Evolutionary conservation across 1,140 invertebrate genomes (phyloP), one percentile per base, ranked within the genome.

Genomic region (Ctenoplectra terminalis): DNA sequence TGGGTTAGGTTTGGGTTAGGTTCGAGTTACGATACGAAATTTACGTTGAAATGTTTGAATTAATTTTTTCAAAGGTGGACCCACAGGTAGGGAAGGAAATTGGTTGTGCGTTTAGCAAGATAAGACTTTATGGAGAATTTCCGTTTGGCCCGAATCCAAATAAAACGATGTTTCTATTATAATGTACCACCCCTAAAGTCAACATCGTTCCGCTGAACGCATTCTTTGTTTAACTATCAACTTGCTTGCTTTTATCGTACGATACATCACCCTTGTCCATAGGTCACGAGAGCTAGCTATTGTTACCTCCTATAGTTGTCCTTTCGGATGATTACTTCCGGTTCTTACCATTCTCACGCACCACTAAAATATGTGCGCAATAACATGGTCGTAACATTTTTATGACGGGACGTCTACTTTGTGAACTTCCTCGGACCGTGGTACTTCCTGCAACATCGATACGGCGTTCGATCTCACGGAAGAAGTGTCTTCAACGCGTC

Each of bases 311-410:
- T 64, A 52, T 69, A 74, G 70, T 66, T 81, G 76, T 76, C 63
- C 87, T 82, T 85, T 82, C 72, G 58, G 64, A 66, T 80, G 76
- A 84, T 82, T 88, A 85, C 87, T 91, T 92, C 90, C 88, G 85
- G 77, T 88, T 88, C 79, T 84, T 81, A 87, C 48, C 82, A 89
- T 89, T 92, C 87, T 90, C 90, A 90, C 87, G 89, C 76, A 75
- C 70, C 64, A 77, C 75, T 60, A 43, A 76, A 72, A 82, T 76
- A 82, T 85, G 71, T 76, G 66, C 83, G 87, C 83, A 90, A 90
- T 87, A 89, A 90, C 81, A 64, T 61, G 78, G 83, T 89, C 89
- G 86, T 90, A 91, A 92, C 82, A 86, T 87, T 92, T 92, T 91
- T 91, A 91, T 81, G 89, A 90, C 88, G 77, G 78, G 87, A 86